Base-by-base conservation (phyloP, 2,888 invertebrate genomes). In the Mantis religiosa region DNA sequence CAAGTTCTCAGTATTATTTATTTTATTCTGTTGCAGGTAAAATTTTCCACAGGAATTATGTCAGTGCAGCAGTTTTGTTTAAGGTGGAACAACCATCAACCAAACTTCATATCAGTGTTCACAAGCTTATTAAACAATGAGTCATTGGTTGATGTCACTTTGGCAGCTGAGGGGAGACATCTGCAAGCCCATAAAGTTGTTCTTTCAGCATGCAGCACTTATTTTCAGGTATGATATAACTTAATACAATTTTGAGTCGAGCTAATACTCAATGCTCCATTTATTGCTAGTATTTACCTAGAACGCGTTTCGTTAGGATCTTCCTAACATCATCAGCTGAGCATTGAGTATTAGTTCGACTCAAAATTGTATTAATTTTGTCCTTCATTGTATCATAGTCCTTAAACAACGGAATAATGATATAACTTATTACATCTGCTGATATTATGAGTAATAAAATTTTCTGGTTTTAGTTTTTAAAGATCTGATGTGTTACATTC, bases 71-170 rank as follows among this genome's bases (percentile, higher is more conserved):
- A 97, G 92, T 97, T 97, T 92, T 97, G 97, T 92, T 93, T 97
- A 91, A 94, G 98, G 92, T 98, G 98, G 98, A 98, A 98, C 94
- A 98, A 98, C 94, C 98, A 98, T 94, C 98, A 98, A 92, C 97
- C 97, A 88, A 98, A 98, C 93, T 97, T 98, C 93, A 97, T 98
- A 92, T 97, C 97, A 14, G 97, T 97, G 92, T 98, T 98, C 93
- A 97, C 97, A 84, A 96, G 96, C 91, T 94, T 98, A 91, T 94
- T 98, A 91, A 97, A 96, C 92, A 97, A 96, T 92, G 97, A 98
- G 92, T 96, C 97, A 4, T 93, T 98, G 91, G 98, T 98, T 89
- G 98, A 98, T 93, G 98, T 98, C 85, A 98, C 98, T 9, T 94
- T 98, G 90, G 97, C 98, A n/a, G 97, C 98, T 9, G 98, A 98